A percentile compares a stretch with the other conserved stretches of the same genome.
phyloP scores from a whole-genome alignment of 2,113 vertebrate genomes.

The Kobus ellipsiprymnus region DNA sequence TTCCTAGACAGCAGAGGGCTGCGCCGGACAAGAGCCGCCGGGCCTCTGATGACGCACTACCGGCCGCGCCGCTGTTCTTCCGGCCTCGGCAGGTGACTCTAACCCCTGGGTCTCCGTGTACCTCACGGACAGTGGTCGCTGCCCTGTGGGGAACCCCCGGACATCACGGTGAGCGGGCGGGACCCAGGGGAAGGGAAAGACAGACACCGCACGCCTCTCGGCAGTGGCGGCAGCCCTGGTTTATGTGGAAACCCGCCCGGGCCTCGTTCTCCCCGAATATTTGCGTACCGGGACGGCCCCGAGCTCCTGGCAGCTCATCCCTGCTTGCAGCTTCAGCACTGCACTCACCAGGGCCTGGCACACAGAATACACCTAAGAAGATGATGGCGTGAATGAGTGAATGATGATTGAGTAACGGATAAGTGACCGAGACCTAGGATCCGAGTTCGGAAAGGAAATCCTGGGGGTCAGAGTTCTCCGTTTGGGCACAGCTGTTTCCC shows the following conservation, averaged over 20 bases:
- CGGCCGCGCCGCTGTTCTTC: neutral
- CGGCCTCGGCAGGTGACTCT: fast-evolving
- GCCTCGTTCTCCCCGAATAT: fast-evolving
- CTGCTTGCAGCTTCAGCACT: neutral
- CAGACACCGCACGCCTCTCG: neutral
- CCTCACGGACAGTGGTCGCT: fast-evolving
- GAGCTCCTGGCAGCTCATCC: too few species aligned
- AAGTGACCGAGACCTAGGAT: neutral
- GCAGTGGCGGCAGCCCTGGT: neutral
- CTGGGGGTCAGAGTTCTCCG: neutral
- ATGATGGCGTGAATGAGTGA: neutral
- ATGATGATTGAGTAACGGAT: neutral
- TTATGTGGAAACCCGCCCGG: fast-evolving
- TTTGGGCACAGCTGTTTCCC: neutral
- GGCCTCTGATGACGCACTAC: neutral
- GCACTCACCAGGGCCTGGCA: neutral
- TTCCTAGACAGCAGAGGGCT: neutral
- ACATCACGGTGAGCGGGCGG: constrained; percentile 24
- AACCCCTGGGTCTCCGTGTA: fast-evolving
- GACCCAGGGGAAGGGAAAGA: neutral
- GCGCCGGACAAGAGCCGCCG: fast-evolving
- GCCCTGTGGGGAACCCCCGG: neutral
- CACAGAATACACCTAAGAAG: neutral
- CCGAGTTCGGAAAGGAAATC: neutral
- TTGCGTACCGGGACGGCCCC: neutral